These are phyloP conservation scores for Apis mellifera DNA, from an alignment of 1,140 invertebrate genomes.

Conservation along the genomic window Amel_HAv3.1 CM009940.2:3730001-3730500, in stretches of 20 bases:
- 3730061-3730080: too few relatives aligned
- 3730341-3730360: constrained; percentile 22
- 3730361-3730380: constrained; percentile 50
- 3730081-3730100: too few relatives aligned
- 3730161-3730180: too few relatives aligned
- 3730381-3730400: background rate
- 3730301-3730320: constrained; percentile 23
- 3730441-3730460: constrained; percentile 10
- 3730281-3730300: constrained; percentile 14
- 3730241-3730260: constrained; percentile 17
- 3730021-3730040: too few relatives aligned
- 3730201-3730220: background rate
- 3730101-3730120: too few relatives aligned
- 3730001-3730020: too few relatives aligned
- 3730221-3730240: background rate
- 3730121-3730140: too few relatives aligned
- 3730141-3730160: too few relatives aligned
- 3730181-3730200: background rate
- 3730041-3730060: too few relatives aligned
- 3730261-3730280: constrained; percentile 13
- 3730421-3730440: background rate
- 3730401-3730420: background rate
- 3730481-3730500: constrained; percentile 20
- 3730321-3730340: constrained; percentile 39
- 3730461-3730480: constrained; percentile 14